Evolutionary conservation across 2,113 vertebrate genomes (phyloP).

Genomic region (Ammodytes marinus): DNA sequence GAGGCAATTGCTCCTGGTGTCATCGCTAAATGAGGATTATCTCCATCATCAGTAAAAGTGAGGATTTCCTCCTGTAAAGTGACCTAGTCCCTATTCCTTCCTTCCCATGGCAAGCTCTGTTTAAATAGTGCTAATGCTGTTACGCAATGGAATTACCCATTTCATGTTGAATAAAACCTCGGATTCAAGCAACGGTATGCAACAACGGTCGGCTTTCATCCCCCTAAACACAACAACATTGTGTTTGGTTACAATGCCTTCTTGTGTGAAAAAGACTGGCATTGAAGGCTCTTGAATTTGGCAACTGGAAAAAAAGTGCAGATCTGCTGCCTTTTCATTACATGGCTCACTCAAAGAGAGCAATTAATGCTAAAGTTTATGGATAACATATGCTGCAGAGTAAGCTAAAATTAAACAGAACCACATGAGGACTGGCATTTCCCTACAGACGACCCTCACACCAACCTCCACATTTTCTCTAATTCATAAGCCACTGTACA

Average conservation of each 20-base stretch:
- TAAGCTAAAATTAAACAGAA: conserved; percentile 79
- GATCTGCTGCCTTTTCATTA: conserved; percentile 66
- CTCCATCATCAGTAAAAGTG: conserved; percentile 60
- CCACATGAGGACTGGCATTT: conserved; percentile 64
- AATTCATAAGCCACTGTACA: conserved; percentile 32
- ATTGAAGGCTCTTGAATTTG: conserved; percentile 49
- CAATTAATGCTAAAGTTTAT: conserved; percentile 72
- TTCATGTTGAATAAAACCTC: conserved; percentile 78
- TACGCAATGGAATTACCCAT: conserved; percentile 80
- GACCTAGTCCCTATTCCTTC: conserved; percentile 45
- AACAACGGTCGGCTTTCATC: conserved; percentile 76
- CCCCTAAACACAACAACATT: conserved; percentile 77
- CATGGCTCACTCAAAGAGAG: conserved; percentile 42
- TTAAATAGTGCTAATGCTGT: conserved; percentile 77
- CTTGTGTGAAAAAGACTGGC: conserved; percentile 64
- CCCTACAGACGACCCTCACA: conserved; percentile 47
- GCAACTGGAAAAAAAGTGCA: conserved; percentile 34
- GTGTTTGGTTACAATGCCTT: conserved; percentile 70
- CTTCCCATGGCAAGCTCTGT: conserved; percentile 64
- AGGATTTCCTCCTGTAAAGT: conserved; percentile 72
- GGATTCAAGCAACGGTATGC: conserved; percentile 62
- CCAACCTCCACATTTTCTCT: conserved; percentile 29
- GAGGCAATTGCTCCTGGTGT: conserved; percentile 56
- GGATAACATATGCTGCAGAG: conserved; percentile 69
- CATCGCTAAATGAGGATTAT: conserved; percentile 68